Evolutionary conservation across 2,888 invertebrate genomes (phyloP).

Genomic region (Napeogenes inachia): DNA sequence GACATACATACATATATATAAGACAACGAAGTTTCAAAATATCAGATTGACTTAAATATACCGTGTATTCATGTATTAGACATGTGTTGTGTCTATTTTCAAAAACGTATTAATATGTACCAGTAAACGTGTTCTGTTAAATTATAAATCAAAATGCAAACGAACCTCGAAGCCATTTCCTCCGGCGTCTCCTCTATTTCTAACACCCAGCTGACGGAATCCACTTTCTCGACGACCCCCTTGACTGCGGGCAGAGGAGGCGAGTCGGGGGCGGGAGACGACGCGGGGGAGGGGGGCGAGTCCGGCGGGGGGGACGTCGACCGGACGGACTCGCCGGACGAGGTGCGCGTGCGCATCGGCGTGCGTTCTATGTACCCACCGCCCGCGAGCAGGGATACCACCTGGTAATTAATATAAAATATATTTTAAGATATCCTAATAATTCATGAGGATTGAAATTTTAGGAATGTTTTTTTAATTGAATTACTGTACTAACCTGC

Average conservation of each 20-base stretch:
- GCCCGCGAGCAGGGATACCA: conserved; percentile 65
- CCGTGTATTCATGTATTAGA: too few relatives aligned
- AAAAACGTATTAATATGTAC: too few relatives aligned
- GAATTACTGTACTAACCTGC: conserved; percentile 69
- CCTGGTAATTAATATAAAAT: conserved; percentile 55
- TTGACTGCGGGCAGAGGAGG: conserved; percentile 86
- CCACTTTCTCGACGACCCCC: conserved; percentile 89
- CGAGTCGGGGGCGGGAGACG: conserved; percentile 67
- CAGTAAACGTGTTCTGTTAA: too few relatives aligned
- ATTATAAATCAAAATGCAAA: not conserved
- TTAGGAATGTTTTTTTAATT: too few relatives aligned
- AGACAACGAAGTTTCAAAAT: too few relatives aligned
- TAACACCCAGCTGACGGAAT: conserved; percentile 91
- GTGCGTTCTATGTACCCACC: conserved; percentile 64
- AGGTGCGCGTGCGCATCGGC: conserved; percentile 61
- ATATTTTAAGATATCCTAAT: not conserved
- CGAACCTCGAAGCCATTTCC: conserved; percentile 79
- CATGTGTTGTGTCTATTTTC: too few relatives aligned
- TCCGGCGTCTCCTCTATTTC: conserved; percentile 87
- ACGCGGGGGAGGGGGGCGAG: conserved; percentile 59
- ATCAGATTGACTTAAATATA: too few relatives aligned
- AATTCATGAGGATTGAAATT: not conserved
- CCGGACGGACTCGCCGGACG: conserved; percentile 61
- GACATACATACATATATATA: too few relatives aligned
- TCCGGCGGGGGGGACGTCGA: conserved; percentile 63